These are phyloP conservation scores for Xanthorhoe designata DNA, from an alignment of 2,888 invertebrate genomes.

Conservation along the genomic window DNA sequence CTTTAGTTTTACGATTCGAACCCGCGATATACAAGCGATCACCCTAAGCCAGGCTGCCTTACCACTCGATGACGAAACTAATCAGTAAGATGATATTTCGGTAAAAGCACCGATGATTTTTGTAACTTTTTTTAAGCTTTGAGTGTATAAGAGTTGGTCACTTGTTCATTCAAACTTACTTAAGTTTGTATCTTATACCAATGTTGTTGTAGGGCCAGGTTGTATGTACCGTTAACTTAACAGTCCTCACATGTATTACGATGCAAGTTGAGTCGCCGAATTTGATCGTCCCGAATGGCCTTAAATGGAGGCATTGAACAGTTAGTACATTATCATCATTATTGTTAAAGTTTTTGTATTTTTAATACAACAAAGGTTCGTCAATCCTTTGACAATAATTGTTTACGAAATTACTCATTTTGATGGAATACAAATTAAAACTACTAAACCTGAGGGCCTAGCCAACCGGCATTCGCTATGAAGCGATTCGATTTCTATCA, in stretches of 20 bases:
- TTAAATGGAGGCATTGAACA: constrained; percentile 56
- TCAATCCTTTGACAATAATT: constrained; percentile 1
- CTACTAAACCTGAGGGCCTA: background rate
- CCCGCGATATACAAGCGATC: too few species aligned
- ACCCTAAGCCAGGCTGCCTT: too few species aligned
- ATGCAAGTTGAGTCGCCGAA: constrained; percentile 66
- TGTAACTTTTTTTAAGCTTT: too few species aligned
- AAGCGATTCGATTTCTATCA: too few species aligned
- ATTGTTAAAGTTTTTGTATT: constrained; percentile 25
- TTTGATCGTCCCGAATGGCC: constrained; percentile 58
- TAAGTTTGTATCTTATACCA: constrained; percentile 44
- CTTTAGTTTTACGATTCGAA: too few species aligned
- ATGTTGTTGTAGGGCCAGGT: constrained; percentile 50
- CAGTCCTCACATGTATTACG: constrained; percentile 68
- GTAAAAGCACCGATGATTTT: too few species aligned
- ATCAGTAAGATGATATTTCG: too few species aligned
- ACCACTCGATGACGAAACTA: too few species aligned
- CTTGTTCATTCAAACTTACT: too few species aligned
- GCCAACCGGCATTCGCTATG: too few species aligned
- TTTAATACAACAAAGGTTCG: constrained; percentile 6
- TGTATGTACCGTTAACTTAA: constrained; percentile 73
- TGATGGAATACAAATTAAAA: background rate
- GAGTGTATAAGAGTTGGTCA: too few species aligned
- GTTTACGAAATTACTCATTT: background rate
- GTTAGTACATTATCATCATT: constrained; percentile 47